phyloP scores from a whole-genome alignment of 2,888 invertebrate genomes.

The Epistrophella euchroma region DNA sequence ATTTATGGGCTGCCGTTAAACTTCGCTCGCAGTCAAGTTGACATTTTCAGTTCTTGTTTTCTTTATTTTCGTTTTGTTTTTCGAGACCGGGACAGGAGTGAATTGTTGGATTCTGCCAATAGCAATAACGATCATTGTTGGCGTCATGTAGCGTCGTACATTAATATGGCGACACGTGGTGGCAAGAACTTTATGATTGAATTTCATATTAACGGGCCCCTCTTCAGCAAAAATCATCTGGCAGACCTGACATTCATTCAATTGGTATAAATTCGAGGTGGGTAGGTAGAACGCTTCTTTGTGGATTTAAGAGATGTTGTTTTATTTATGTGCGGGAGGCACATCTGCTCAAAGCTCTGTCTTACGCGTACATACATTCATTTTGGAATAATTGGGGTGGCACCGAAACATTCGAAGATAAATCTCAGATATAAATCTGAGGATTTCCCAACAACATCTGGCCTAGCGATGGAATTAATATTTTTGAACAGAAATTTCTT shows the following conservation, averaged over 20 bases:
- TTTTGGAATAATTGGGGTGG: not conserved
- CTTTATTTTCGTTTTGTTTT: conserved; percentile 2
- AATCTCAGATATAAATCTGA: conserved; percentile 5
- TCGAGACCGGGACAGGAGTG: too few species aligned
- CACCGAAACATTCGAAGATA: not conserved
- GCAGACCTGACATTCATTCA: conserved; percentile 26
- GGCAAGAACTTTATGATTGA: conserved; percentile 51
- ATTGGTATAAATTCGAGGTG: conserved; percentile 27
- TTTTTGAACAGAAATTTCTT: not conserved
- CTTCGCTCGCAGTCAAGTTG: conserved; percentile 30
- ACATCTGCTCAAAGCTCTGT: not conserved
- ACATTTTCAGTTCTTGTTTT: conserved; percentile 34
- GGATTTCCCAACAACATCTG: conserved; percentile 14
- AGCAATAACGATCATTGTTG: not conserved
- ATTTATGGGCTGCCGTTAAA: conserved; percentile 41
- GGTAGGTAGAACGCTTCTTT: not conserved
- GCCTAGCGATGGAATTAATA: conserved; percentile 2
- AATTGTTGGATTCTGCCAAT: conserved; percentile 6
- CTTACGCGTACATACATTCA: not conserved
- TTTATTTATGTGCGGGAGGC: not conserved
- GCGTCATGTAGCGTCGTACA: conserved; percentile 10
- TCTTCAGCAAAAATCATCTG: conserved; percentile 21
- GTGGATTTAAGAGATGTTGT: not conserved
- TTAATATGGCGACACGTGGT: conserved; percentile 47
- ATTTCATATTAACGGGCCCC: conserved; percentile 48